Evolutionary conservation across 2,888 invertebrate genomes (phyloP).

Genomic region (Dione vanillae): DNA sequence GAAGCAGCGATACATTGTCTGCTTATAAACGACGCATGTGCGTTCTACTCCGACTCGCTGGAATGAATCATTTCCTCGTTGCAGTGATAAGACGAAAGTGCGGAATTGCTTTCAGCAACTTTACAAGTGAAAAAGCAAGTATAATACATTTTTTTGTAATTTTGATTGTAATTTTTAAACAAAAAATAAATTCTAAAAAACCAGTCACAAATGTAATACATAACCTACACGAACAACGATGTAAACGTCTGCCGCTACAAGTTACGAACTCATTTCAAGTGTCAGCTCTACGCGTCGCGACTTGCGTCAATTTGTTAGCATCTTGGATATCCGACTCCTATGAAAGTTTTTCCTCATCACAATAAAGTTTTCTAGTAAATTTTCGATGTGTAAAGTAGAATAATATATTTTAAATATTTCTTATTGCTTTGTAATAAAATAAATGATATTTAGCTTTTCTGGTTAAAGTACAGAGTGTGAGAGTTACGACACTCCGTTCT

Average conservation of each 20-base stretch:
- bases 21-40: too few species aligned
- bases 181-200: not conserved
- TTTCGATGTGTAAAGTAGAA: slow-evolving; percentile 2
- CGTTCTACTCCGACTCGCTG: too few species aligned
- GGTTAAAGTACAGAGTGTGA: too few species aligned
- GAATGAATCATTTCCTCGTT: too few species aligned
- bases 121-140: too few species aligned
- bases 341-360: slow-evolving; percentile 12
- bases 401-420: not conserved
- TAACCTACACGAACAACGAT: not conserved
- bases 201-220: not conserved
- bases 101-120: too few species aligned
- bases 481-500: too few species aligned
- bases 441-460: too few species aligned
- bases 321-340: slow-evolving; percentile 23
- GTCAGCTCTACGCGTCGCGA: slow-evolving; percentile 26
- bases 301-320: slow-evolving; percentile 34
- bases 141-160: too few species aligned
- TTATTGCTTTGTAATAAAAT: not conserved
- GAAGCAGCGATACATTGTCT: too few species aligned
- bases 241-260: slow-evolving; percentile 24
- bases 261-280: slow-evolving; percentile 35
- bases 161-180: not conserved
- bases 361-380: slow-evolving; percentile 9
- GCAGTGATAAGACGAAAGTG: too few species aligned